phyloP scores from a whole-genome alignment of 2,113 vertebrate species.

The Bujurquina vittata region DNA sequence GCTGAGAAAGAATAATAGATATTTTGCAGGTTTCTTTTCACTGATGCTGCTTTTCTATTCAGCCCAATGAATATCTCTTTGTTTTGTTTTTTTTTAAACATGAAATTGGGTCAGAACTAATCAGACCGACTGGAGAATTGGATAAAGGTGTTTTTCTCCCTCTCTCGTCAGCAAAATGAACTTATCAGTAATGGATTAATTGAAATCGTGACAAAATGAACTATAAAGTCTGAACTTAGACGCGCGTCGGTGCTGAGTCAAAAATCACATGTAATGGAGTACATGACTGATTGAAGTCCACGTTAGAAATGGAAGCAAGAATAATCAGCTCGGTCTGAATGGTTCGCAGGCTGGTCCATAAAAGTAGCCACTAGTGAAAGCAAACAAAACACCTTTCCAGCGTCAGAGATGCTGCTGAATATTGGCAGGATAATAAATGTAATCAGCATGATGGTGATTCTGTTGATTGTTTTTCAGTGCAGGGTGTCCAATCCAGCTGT shows the following conservation, averaged over 20 bases:
- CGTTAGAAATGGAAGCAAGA: background rate
- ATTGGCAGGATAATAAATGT: background rate
- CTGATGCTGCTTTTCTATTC: constrained; percentile 27
- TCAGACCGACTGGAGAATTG: constrained; percentile 29
- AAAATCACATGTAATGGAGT: background rate
- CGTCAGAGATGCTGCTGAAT: background rate
- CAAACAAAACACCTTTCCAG: background rate
- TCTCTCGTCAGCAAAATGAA: constrained; percentile 10
- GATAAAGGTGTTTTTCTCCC: background rate
- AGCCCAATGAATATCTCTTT: constrained; percentile 54
- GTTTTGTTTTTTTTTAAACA: constrained; percentile 27
- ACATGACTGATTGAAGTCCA: background rate
- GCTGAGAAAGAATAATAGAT: constrained; percentile 18
- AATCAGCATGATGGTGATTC: background rate
- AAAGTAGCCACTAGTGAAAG: background rate
- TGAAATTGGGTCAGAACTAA: constrained; percentile 46
- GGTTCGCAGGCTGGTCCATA: background rate
- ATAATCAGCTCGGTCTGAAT: background rate
- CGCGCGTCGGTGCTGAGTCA: background rate
- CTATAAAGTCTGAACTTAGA: background rate
- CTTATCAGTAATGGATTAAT: constrained; percentile 38
- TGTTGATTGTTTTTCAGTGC: background rate
- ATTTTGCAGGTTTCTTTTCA: constrained; percentile 31
- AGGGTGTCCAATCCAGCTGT: background rate
- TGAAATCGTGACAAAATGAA: constrained; percentile 29